Conservation (phyloP, 2,888 invertebrate species). For the Hydroisotoma schaefferi region DNA sequence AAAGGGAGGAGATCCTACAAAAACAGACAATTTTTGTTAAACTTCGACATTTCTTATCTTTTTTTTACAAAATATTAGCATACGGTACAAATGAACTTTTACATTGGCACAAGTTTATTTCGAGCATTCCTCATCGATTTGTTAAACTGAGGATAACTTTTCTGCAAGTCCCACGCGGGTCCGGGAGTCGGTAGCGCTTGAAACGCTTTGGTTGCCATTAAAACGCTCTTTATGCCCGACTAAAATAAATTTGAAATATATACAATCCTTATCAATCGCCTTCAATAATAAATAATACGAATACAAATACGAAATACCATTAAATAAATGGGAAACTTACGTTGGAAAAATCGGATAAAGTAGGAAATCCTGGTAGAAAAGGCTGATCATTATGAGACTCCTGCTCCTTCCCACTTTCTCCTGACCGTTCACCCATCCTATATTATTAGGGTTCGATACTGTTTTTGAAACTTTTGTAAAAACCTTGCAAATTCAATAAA, state of each 20-base stretch:
- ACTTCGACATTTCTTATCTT: not conserved
- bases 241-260: slow-evolving; percentile 52
- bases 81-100: slow-evolving; percentile 44
- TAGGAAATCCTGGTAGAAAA: slow-evolving; percentile 21
- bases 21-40: slow-evolving; percentile 12
- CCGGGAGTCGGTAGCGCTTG: slow-evolving; percentile 68
- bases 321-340: slow-evolving; percentile 11
- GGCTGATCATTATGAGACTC: no score
- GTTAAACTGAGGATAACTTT: slow-evolving; percentile 71
- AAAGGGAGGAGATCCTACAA: slow-evolving; percentile 57
- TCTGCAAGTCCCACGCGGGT: slow-evolving; percentile 64
- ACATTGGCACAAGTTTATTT: slow-evolving; percentile 62
- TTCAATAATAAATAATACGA: no score
- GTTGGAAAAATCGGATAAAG: slow-evolving; percentile 27
- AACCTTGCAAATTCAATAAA: no score
- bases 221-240: slow-evolving; percentile 65
- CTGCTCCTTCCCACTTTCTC: no score
- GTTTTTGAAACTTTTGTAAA: no score
- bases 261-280: slow-evolving; percentile 19
- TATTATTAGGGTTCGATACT: no score
- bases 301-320: no score
- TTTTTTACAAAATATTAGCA: not conserved
- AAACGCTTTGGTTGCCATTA: slow-evolving; percentile 66
- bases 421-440: no score
- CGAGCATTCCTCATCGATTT: slow-evolving; percentile 63